Percentiles rank a stretch among this genome's conserved stretches.
Evolutionary conservation across 1,140 invertebrate genomes (phyloP).

Genomic region (Drosophila pseudoobscura): DNA sequence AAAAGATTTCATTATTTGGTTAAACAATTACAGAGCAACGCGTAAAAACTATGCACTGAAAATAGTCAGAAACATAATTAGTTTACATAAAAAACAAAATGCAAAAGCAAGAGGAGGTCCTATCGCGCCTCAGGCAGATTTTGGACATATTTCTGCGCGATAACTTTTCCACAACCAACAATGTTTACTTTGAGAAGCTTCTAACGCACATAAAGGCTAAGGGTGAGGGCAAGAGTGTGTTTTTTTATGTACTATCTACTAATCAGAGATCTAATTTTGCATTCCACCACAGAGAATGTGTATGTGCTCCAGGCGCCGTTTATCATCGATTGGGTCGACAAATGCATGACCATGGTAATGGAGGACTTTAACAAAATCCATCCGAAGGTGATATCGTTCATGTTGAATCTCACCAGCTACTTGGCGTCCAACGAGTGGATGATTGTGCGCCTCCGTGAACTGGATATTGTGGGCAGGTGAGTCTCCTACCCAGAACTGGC

Average conservation of each 20-base stretch:
- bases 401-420: conserved; percentile 78
- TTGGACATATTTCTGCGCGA: conserved; percentile 83
- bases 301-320: conserved; percentile 63
- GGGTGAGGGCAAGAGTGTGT: conserved; percentile 40
- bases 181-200: conserved; percentile 84
- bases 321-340: conserved; percentile 72
- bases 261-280: background rate
- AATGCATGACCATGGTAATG: conserved; percentile 58
- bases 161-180: conserved; percentile 83
- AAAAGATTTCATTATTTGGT: conserved; percentile 61
- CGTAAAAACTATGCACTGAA: conserved; percentile 50
- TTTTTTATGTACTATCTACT: conserved; percentile 7
- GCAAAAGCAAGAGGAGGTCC: conserved; percentile 75
- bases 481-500: background rate
- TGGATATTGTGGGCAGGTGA: conserved; percentile 67
- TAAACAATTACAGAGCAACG: conserved; percentile 40
- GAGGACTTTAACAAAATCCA: conserved; percentile 64
- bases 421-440: conserved; percentile 73
- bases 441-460: conserved; percentile 62
- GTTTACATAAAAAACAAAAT: conserved; percentile 29
- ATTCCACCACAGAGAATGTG: conserved; percentile 49
- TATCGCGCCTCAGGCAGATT: conserved; percentile 67
- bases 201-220: conserved; percentile 84
- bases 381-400: conserved; percentile 78
- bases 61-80: conserved; percentile 2